These are phyloP conservation scores for Sebastiscus albofasciatus DNA, from an alignment of 2,797 vertebrate species.

Conservation along the genomic window DNA sequence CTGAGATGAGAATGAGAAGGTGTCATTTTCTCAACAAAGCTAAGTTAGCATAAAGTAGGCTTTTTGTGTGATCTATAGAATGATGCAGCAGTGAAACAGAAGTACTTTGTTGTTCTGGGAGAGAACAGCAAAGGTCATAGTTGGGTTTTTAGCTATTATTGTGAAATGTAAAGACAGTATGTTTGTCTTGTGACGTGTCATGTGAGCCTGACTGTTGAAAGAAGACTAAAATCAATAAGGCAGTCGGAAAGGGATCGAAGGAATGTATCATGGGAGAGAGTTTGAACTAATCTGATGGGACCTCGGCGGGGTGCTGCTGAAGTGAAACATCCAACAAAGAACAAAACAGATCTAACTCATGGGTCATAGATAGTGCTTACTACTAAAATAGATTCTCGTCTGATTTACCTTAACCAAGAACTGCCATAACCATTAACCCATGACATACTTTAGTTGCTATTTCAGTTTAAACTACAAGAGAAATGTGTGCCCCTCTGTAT, in stretches of 20 bases:
- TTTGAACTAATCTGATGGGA: too few species aligned
- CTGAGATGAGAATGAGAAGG: conserved; percentile 1
- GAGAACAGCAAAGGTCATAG: not conserved
- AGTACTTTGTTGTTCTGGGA: not conserved
- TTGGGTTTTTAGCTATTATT: not conserved
- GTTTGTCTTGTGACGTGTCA: conserved; percentile 8
- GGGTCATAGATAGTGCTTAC: too few species aligned
- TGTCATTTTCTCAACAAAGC: not conserved
- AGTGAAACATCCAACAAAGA: too few species aligned
- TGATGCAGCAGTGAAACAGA: conserved; percentile 7
- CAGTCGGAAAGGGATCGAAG: not conserved
- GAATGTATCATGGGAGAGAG: not conserved
- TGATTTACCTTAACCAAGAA: not conserved
- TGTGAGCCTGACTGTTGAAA: not conserved
- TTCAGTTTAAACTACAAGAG: not conserved
- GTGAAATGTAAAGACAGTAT: not conserved
- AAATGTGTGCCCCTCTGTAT: not conserved
- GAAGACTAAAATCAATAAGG: conserved; percentile 8
- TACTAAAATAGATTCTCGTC: too few species aligned
- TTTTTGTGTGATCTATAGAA: not conserved
- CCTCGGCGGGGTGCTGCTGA: too few species aligned
- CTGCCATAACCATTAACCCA: not conserved
- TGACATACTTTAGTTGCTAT: not conserved
- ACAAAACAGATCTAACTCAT: too few species aligned
- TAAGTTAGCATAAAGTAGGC: not conserved